A percentile compares a stretch with the other conserved stretches of the same genome.
Conservation (phyloP, 2,888 invertebrate genomes). For the Cosmopolites sordidus region DNA sequence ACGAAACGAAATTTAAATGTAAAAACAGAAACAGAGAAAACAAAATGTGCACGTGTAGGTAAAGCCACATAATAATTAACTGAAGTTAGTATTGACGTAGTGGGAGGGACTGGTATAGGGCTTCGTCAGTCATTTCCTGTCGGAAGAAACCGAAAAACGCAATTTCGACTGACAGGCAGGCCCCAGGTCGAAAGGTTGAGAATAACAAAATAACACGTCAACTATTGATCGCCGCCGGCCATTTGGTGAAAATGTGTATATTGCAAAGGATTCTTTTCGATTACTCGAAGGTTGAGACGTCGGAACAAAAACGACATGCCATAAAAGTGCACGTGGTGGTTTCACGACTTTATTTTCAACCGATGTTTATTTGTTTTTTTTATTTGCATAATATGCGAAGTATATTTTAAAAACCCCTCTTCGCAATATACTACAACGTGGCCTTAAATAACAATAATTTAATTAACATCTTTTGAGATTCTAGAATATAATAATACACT, state of each 20-base stretch:
- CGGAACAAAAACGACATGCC: background rate
- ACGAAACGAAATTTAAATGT: too few relatives aligned
- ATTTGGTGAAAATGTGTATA: conserved; percentile 22
- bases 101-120: conserved; percentile 34
- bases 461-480: too few relatives aligned
- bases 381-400: too few relatives aligned
- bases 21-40: background rate
- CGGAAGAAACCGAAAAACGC: conserved; percentile 40
- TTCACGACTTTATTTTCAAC: too few relatives aligned
- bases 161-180: conserved; percentile 31
- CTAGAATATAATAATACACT: too few relatives aligned
- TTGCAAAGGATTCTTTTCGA: conserved; percentile 21
- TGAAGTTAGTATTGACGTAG: conserved; percentile 30
- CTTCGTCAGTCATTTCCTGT: conserved; percentile 41
- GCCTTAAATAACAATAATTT: too few relatives aligned
- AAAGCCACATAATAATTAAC: conserved; percentile 33
- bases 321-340: conserved; percentile 1
- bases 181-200: conserved; percentile 33
- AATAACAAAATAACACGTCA: conserved; percentile 32
- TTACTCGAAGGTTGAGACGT: conserved; percentile 1
- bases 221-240: conserved; percentile 12
- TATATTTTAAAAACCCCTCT: too few relatives aligned
- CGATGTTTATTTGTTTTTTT: too few relatives aligned
- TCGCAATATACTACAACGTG: too few relatives aligned
- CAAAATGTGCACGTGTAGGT: conserved; percentile 11